phyloP scores from a whole-genome alignment of 64 coral and sea anemone genomes.

The Platygyra sinensis region DNA sequence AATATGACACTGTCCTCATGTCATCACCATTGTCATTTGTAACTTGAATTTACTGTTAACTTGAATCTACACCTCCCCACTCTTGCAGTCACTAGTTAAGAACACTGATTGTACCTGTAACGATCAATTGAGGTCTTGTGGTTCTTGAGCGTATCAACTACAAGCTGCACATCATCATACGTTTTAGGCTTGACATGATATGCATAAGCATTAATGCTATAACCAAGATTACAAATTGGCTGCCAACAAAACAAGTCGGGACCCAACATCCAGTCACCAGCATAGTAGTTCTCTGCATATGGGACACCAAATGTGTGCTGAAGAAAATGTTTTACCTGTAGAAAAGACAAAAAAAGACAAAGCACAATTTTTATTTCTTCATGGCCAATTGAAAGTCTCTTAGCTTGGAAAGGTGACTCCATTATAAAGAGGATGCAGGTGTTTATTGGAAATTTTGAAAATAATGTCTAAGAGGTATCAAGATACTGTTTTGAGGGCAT shows the following conservation, averaged over 20 bases:
- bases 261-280: conserved; percentile 93
- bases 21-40: too few species aligned
- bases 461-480: too few species aligned
- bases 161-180: conserved; percentile 68
- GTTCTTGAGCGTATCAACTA: conserved; percentile 53
- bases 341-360: neutral
- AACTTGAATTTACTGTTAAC: too few species aligned
- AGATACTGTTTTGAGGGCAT: too few species aligned
- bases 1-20: too few species aligned
- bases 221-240: conserved; percentile 57
- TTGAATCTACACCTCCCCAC: too few species aligned
- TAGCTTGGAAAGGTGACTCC: too few species aligned
- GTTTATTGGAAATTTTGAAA: too few species aligned
- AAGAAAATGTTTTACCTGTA: conserved; percentile 86
- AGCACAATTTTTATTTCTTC: neutral
- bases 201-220: conserved; percentile 54
- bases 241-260: conserved; percentile 90
- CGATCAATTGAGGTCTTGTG: conserved; percentile 71
- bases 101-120: conserved; percentile 63
- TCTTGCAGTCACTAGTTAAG: neutral
- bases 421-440: too few species aligned
- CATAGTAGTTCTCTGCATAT: conserved; percentile 85
- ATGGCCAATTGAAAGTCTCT: too few species aligned
- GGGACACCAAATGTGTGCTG: conserved; percentile 81
- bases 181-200: conserved; percentile 47